A percentile compares a stretch with the other conserved stretches of the same genome.
These are phyloP conservation scores for Hartigia nigra DNA, from an alignment of 2,888 invertebrate genomes.

Conservation along the genomic window DNA sequence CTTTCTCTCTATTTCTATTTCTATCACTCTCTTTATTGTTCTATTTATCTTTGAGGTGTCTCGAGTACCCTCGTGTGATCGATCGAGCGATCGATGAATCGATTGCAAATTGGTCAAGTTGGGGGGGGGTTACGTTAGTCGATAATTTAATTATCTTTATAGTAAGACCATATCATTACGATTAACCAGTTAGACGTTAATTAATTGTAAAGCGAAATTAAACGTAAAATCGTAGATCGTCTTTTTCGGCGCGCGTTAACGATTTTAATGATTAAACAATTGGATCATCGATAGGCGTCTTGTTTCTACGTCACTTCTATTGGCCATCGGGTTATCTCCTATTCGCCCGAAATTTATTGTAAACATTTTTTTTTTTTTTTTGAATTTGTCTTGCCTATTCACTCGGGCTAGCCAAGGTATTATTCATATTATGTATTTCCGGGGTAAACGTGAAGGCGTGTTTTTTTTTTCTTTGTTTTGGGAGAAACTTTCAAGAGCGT, in stretches of 20 bases:
- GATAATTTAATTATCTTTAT: constrained; percentile 56
- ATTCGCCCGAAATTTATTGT: background rate
- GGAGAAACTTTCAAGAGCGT: background rate
- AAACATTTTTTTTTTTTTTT: background rate
- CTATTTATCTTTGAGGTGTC: background rate
- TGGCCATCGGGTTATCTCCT: background rate
- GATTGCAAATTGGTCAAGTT: constrained; percentile 2
- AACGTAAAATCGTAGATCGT: background rate
- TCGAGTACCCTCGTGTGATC: background rate
- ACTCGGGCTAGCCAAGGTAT: background rate
- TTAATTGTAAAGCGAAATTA: constrained; percentile 35
- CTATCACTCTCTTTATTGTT: background rate
- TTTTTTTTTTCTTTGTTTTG: too few species aligned
- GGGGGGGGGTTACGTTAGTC: constrained; percentile 20
- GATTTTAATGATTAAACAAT: background rate
- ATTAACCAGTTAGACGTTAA: constrained; percentile 52
- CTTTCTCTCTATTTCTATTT: background rate
- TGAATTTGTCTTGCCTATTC: background rate
- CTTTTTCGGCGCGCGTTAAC: background rate
- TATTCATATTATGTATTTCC: background rate
- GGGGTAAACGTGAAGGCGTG: background rate
- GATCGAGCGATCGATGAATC: background rate
- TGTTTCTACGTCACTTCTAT: background rate
- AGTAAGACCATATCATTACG: constrained; percentile 58
- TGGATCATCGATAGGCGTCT: background rate